Evolutionary conservation across 2,888 invertebrate genomes (phyloP), one percentile per base, ranked within the genome.

Genomic region (Cephus sareptanus): DNA sequence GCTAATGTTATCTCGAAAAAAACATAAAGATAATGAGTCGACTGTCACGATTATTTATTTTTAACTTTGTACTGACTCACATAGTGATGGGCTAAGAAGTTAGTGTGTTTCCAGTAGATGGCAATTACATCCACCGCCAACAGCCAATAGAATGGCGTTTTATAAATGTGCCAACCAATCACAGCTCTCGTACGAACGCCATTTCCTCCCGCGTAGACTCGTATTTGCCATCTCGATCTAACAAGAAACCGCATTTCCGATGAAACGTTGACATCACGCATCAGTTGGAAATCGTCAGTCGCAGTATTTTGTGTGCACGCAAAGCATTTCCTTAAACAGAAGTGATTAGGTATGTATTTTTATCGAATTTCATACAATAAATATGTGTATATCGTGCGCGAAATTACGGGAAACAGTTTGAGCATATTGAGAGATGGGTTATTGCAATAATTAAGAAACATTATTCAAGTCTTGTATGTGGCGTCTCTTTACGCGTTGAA

Each of bases 401-500:
- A 23, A 23, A 23, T 56, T 56, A 23, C 23, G 56, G 23, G 56
- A 56, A 56, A 56, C 34, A 71, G 31, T 71, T 71, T 71, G 71
- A 71, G 71, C 71, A 71, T 71, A 31, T 15, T 71, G 31, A 31
- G 12, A 71, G 56, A 23, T 23, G 56, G 56, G 9, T 23, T 56
- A 56, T 56, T 56, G 9, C 23, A 2, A 56, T 56, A 23, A 23
- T 23, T 23, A 23, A 56, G 56, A 15, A 23, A 56, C 9, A 56
- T 56, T 56, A 31, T 71, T 31, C 31, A 71, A 71, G 34, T 34
- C 15, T 71, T 71, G 9, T 56, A 13, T 77, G 56, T 33, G 81
- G 84, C 83, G 81, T 83, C 83, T 73, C 77, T 84, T 80, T 84
- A 83, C 86, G 82, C 83, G 85, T 79, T 84, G 81, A 85, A 85